These are phyloP conservation scores for Riptortus pedestris DNA, from an alignment of 1,140 invertebrate species.

Conservation along the genomic window DNA sequence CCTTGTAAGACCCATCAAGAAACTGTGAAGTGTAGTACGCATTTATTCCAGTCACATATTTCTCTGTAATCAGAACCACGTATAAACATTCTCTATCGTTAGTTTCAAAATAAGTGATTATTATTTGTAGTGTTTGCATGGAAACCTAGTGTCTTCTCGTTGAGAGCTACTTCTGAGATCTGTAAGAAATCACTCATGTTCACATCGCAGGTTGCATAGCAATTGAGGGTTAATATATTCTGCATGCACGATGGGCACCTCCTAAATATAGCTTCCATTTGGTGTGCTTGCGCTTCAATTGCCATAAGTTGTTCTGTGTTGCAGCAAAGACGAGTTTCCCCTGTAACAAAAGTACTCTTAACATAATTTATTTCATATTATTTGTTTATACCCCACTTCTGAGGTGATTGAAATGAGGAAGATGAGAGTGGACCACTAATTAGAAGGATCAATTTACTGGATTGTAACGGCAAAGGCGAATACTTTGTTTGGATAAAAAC, in stretches of 20 bases:
- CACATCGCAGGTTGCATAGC: constrained; percentile 69
- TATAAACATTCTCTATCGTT: not conserved
- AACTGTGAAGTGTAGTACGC: constrained; percentile 54
- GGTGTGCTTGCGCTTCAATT: constrained; percentile 48
- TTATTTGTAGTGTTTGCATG: not conserved
- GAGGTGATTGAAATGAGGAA: not conserved
- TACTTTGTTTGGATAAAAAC: not conserved
- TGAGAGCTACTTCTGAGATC: constrained; percentile 36
- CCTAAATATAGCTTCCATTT: constrained; percentile 54
- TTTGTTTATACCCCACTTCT: not conserved
- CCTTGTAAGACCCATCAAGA: constrained; percentile 61
- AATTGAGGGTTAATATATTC: constrained; percentile 72
- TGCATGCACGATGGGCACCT: constrained; percentile 76
- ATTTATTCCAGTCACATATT: constrained; percentile 39
- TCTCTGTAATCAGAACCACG: constrained; percentile 33
- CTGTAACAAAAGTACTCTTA: not conserved
- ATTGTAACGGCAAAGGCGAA: not conserved
- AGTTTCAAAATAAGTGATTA: not conserved
- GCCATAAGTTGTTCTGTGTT: constrained; percentile 51
- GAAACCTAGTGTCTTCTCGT: not conserved
- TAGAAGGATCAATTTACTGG: not conserved
- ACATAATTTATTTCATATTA: not conserved
- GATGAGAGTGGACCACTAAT: not conserved
- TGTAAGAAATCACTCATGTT: constrained; percentile 64
- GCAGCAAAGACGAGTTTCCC: constrained; percentile 49